These are phyloP conservation scores for Rhaphigaster nebulosa DNA, from an alignment of 2,888 invertebrate genomes.

Conservation along the genomic window DNA sequence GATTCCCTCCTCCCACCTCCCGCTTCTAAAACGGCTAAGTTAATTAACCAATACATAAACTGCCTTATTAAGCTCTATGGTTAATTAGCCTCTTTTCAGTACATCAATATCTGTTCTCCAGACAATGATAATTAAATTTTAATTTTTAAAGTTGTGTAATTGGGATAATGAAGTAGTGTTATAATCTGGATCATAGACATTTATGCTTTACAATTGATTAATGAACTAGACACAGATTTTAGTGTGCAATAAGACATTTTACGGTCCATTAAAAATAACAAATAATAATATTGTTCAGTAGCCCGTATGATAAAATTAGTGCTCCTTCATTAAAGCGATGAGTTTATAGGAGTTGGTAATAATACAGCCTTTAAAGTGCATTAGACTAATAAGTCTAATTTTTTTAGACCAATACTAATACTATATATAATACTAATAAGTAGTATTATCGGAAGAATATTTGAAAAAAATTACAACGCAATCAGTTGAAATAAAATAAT, in stretches of 20 bases:
- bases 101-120: not conserved
- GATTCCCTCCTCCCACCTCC: not conserved
- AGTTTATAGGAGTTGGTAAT: too few relatives aligned
- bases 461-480: too few relatives aligned
- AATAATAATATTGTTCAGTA: too few relatives aligned
- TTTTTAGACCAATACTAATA: too few relatives aligned
- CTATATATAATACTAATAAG: too few relatives aligned
- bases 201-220: not conserved
- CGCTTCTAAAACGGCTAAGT: not conserved
- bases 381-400: too few relatives aligned
- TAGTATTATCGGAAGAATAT: too few relatives aligned
- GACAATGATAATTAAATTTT: not conserved
- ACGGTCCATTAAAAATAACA: not conserved
- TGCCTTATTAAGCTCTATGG: not conserved
- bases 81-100: slow-evolving; percentile 2
- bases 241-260: not conserved
- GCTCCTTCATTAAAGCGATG: too few relatives aligned
- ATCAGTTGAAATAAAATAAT: too few relatives aligned
- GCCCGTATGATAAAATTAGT: too few relatives aligned
- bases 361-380: too few relatives aligned
- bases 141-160: not conserved
- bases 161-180: not conserved
- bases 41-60: slow-evolving; percentile 11
- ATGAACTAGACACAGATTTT: not conserved
- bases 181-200: not conserved